These are phyloP conservation scores for Indri indri DNA, from an alignment of 2,113 vertebrate species.

Conservation along the genomic window DNA sequence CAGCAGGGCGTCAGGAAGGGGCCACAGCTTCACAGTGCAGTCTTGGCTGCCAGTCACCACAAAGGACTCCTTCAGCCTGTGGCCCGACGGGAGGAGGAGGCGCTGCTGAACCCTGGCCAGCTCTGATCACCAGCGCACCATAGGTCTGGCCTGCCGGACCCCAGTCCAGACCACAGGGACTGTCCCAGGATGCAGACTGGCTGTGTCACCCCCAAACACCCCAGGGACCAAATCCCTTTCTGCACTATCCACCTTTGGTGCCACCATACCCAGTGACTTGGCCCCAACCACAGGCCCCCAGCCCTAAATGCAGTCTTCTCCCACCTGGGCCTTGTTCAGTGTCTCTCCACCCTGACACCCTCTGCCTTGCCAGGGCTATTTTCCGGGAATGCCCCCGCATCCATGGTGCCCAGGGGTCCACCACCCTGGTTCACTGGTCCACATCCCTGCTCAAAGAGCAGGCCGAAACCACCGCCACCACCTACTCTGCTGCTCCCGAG, in stretches of 20 bases:
- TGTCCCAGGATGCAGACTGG: background rate
- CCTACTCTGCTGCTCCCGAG: background rate
- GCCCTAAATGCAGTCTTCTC: background rate
- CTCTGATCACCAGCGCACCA: background rate
- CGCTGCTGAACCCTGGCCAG: background rate
- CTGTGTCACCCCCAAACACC: background rate
- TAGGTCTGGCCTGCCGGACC: background rate
- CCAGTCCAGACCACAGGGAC: background rate
- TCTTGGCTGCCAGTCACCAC: slow-evolving; percentile 96
- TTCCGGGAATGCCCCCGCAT: background rate
- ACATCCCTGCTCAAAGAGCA: background rate
- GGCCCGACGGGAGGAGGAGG: background rate
- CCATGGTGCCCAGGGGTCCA: background rate
- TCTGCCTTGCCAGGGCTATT: background rate
- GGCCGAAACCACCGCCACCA: background rate
- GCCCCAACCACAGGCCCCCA: background rate
- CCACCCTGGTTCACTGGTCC: no score
- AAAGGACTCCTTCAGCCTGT: slow-evolving; percentile 92
- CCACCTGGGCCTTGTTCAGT: background rate
- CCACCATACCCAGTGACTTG: background rate
- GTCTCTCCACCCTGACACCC: background rate
- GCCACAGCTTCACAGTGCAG: slow-evolving; percentile 96
- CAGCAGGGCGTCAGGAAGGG: slow-evolving; percentile 84
- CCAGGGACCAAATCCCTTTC: background rate
- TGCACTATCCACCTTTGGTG: background rate